Conservation (phyloP, 2,888 invertebrate genomes). For the Allacma fusca region DNA sequence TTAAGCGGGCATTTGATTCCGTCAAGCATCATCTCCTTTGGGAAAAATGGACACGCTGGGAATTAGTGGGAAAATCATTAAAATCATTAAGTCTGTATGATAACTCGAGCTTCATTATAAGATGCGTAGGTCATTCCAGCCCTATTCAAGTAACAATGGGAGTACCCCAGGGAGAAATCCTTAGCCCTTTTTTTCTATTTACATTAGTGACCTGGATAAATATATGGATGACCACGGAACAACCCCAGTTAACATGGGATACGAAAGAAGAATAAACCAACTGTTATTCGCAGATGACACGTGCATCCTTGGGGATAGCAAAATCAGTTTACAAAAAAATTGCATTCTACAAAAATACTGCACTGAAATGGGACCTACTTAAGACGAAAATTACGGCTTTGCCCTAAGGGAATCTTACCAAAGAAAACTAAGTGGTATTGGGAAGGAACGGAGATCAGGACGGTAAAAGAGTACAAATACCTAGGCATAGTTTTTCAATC, state of each 20-base stretch:
- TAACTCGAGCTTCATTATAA: background rate
- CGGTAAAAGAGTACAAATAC: too few relatives aligned
- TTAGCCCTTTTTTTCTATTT: background rate
- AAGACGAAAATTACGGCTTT: constrained; percentile 34
- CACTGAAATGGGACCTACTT: background rate
- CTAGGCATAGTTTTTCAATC: too few relatives aligned
- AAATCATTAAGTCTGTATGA: constrained; percentile 11
- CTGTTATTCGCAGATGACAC: constrained; percentile 26
- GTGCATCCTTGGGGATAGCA: background rate
- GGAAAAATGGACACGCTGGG: constrained; percentile 16
- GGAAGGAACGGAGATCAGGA: too few relatives aligned
- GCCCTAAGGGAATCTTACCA: too few relatives aligned
- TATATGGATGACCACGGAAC: background rate
- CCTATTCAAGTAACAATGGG: background rate
- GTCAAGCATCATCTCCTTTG: constrained; percentile 8
- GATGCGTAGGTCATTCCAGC: background rate
- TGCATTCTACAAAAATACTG: background rate
- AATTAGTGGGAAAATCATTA: constrained; percentile 11
- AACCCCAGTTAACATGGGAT: background rate
- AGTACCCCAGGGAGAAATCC: background rate
- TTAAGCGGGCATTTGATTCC: background rate
- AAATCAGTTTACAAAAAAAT: background rate
- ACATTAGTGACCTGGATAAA: background rate
- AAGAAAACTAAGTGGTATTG: too few relatives aligned
- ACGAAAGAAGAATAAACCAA: background rate